phyloP scores from a whole-genome alignment of 2,888 invertebrate genomes.

The Morpho achilles region DNA sequence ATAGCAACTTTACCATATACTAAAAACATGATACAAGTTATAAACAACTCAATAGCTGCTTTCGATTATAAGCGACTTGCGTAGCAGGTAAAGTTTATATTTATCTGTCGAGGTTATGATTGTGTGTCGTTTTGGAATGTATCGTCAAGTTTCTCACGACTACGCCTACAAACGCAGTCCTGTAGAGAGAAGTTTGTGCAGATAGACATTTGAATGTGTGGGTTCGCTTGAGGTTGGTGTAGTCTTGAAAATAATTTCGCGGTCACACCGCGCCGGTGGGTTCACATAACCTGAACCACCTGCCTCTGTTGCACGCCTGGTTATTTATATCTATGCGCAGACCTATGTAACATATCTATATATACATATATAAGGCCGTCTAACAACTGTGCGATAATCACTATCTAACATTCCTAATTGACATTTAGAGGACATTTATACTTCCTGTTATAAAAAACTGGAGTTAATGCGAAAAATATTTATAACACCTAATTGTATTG shows the following conservation, averaged over 20 bases:
- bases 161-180: constrained; percentile 61
- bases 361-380: constrained; percentile 32
- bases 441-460: constrained; percentile 11
- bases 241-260: constrained; percentile 80
- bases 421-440: constrained; percentile 28
- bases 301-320: constrained; percentile 74
- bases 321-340: constrained; percentile 74
- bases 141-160: constrained; percentile 73
- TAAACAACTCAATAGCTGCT: constrained; percentile 49
- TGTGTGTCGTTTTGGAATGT: constrained; percentile 44
- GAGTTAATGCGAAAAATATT: not conserved
- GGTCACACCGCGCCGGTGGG: constrained; percentile 73
- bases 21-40: constrained; percentile 37
- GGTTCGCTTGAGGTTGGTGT: constrained; percentile 67
- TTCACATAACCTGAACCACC: constrained; percentile 76
- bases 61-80: constrained; percentile 35
- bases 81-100: constrained; percentile 40
- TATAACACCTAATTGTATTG: not conserved
- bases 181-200: constrained; percentile 66
- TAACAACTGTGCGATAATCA: constrained; percentile 41
- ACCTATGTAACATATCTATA: constrained; percentile 56
- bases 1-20: constrained; percentile 76
- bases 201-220: constrained; percentile 44
- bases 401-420: constrained; percentile 39
- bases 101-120: constrained; percentile 31